These are phyloP conservation scores for Lepidurus arcticus DNA, from an alignment of 1,140 invertebrate species.

Conservation along the genomic window DNA sequence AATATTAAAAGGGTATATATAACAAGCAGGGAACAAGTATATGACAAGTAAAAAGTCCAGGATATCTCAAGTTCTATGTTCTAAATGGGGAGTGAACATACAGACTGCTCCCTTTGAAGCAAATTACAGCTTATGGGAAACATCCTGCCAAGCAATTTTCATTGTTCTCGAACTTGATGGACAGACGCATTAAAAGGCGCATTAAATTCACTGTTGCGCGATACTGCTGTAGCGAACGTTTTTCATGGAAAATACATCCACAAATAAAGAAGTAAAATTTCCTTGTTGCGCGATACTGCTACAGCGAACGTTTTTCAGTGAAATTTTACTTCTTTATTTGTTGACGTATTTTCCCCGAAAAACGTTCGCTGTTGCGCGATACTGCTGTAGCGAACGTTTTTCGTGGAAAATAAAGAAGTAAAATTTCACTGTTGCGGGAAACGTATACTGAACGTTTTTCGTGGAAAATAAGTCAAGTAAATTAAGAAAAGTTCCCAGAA, in stretches of 20 bases:
- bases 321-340: too few species aligned
- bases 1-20: not conserved
- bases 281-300: not conserved
- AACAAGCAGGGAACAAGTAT: not conserved
- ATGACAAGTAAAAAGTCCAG: not conserved
- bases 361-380: not conserved
- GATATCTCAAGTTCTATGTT: too few species aligned
- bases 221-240: not conserved
- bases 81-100: too few species aligned
- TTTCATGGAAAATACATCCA: not conserved
- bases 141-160: too few species aligned
- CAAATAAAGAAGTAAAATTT: not conserved
- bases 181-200: not conserved
- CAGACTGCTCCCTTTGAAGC: too few species aligned
- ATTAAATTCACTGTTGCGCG: not conserved
- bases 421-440: not conserved
- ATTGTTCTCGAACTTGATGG: too few species aligned
- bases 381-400: not conserved
- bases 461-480: too few species aligned
- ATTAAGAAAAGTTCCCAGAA: too few species aligned
- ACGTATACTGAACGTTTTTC: too few species aligned
- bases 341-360: too few species aligned
- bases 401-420: not conserved
- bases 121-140: not conserved
- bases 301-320: too few species aligned